Conservation (phyloP, 1,140 invertebrate genomes). For the Epicauta chinensis region DNA sequence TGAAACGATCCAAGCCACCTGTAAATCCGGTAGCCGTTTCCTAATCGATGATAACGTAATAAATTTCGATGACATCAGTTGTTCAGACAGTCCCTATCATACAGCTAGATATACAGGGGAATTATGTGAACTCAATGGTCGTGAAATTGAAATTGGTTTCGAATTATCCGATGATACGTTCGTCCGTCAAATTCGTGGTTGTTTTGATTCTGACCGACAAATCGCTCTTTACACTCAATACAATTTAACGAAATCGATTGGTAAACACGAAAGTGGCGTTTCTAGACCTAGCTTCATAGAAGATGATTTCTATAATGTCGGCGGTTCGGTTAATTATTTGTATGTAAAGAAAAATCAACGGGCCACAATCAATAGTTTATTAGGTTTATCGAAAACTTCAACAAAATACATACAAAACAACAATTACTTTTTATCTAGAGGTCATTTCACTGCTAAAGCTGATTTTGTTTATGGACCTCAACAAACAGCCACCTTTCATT, state of each 20-base stretch:
- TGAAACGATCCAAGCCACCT: too few relatives aligned
- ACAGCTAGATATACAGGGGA: slow-evolving; percentile 36
- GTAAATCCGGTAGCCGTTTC: too few relatives aligned
- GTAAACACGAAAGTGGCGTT: slow-evolving; percentile 28
- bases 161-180: slow-evolving; percentile 20
- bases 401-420: slow-evolving; percentile 27
- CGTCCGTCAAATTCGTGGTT: slow-evolving; percentile 24
- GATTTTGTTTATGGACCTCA: slow-evolving; percentile 55
- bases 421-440: slow-evolving; percentile 42
- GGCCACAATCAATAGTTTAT: slow-evolving; percentile 22
- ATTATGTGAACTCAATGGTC: slow-evolving; percentile 37
- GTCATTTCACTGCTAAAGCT: slow-evolving; percentile 54
- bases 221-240: slow-evolving; percentile 21
- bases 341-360: slow-evolving; percentile 34
- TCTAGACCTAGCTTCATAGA: slow-evolving; percentile 33
- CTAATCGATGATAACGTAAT: too few relatives aligned
- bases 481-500: slow-evolving; percentile 50
- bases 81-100: slow-evolving; percentile 35
- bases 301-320: slow-evolving; percentile 30
- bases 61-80: slow-evolving; percentile 34
- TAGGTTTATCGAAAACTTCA: slow-evolving; percentile 33
- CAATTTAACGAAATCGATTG: slow-evolving; percentile 29
- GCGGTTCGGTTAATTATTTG: slow-evolving; percentile 23
- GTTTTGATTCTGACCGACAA: slow-evolving; percentile 27
- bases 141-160: slow-evolving; percentile 36